Evolutionary conservation across 2,113 vertebrate species (phyloP).

Genomic region (Amblyopsis rosae): DNA sequence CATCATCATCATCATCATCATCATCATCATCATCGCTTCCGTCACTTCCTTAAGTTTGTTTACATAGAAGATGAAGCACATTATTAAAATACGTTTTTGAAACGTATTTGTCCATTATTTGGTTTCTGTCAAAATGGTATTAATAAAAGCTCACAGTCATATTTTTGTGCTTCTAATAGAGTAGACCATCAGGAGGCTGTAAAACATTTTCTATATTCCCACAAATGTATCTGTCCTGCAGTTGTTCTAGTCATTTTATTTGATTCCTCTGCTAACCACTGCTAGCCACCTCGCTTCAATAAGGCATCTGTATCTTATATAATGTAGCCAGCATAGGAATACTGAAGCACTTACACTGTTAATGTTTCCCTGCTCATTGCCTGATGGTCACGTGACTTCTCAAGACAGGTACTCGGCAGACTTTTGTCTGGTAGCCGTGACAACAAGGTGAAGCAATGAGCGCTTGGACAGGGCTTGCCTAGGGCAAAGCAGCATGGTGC

Average conservation of each 20-base stretch:
- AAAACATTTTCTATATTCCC: conserved; percentile 6
- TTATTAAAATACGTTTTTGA: neutral
- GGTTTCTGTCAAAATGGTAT: neutral
- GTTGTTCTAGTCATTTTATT: conserved; percentile 7
- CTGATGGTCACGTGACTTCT: conserved; percentile 41
- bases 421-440: conserved; percentile 60
- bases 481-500: conserved; percentile 11
- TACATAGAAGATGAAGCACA: no score
- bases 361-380: neutral
- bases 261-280: neutral
- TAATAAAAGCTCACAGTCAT: neutral
- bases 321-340: neutral
- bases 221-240: conserved; percentile 8
- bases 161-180: no score
- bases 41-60: no score
- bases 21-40: no score
- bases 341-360: no score
- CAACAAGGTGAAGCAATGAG: conserved; percentile 34
- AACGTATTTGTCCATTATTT: neutral
- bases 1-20: no score
- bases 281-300: neutral
- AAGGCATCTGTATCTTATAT: neutral
- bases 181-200: no score
- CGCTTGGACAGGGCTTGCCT: conserved; percentile 17
- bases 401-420: conserved; percentile 49